These are phyloP conservation scores for Platichthys stellatus DNA, from an alignment of 2,113 vertebrate species.

Conservation along the genomic window DNA sequence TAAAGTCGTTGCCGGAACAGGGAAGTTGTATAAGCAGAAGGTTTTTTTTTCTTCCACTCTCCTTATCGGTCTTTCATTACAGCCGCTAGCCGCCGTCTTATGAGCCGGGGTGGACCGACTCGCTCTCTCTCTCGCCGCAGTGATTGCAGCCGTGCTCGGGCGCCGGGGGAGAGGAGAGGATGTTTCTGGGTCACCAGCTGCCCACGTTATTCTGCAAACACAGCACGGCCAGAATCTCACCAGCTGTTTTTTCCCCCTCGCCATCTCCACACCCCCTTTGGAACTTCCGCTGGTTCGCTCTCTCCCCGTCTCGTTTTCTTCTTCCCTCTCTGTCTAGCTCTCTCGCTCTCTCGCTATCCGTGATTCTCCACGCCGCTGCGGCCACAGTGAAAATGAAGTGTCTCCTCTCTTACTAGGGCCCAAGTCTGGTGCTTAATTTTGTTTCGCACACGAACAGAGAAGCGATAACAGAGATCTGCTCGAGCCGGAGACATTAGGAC, in stretches of 20 bases:
- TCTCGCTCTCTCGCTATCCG: conserved; percentile 3
- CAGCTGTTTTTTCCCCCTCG: conserved; percentile 74
- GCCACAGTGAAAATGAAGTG: conserved; percentile 54
- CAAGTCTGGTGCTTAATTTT: conserved; percentile 44
- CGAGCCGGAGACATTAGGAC: conserved; percentile 32
- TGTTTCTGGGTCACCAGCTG: conserved; percentile 79
- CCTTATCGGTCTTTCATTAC: conserved; percentile 46
- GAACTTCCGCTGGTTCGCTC: conserved; percentile 39
- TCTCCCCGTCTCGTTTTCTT: not conserved
- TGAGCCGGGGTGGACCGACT: conserved; percentile 30
- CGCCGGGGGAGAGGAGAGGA: conserved; percentile 44
- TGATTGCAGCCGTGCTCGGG: conserved; percentile 52
- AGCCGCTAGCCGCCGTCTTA: conserved; percentile 46
- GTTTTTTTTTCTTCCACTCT: conserved; percentile 22
- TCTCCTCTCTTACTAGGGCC: conserved; percentile 39
- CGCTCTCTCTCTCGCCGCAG: conserved; percentile 54
- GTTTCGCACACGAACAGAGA: conserved; percentile 56
- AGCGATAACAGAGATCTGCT: conserved; percentile 46
- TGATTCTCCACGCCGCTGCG: conserved; percentile 19
- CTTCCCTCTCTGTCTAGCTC: no score
- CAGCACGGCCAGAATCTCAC: conserved; percentile 71
- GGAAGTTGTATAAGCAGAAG: conserved; percentile 17
- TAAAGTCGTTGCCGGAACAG: not conserved
- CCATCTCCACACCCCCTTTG: conserved; percentile 40
- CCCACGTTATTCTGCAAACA: conserved; percentile 71